Conservation (phyloP, 2,113 vertebrate species). For the Aegypius monachus region DNA sequence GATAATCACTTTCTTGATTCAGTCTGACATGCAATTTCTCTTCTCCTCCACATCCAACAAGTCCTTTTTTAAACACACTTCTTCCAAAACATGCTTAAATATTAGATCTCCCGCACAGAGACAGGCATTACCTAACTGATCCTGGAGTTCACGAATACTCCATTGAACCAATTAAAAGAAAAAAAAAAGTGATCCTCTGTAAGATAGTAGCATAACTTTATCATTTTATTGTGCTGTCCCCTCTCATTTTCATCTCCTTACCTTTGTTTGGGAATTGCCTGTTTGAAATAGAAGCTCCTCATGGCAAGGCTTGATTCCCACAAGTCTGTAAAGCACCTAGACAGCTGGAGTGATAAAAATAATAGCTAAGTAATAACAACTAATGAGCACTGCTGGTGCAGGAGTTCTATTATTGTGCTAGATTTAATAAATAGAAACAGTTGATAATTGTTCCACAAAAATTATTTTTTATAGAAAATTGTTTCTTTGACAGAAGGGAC, state of each 20-base stretch:
- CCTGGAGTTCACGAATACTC: not conserved
- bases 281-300: not conserved
- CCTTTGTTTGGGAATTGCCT: not conserved
- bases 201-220: not conserved
- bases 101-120: not conserved
- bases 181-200: rapidly evolving
- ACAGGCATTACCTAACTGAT: not conserved
- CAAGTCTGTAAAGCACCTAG: not conserved
- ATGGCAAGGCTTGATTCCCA: not conserved
- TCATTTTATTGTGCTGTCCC: not conserved
- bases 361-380: not conserved
- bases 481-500: not conserved
- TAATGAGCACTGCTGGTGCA: not conserved
- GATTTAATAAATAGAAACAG: not conserved
- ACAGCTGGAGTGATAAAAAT: not conserved
- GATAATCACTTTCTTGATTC: slow-evolving; percentile 56
- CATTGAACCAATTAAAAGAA: not conserved
- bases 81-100: not conserved
- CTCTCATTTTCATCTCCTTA: not conserved
- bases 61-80: not conserved
- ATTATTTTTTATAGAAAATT: not conserved
- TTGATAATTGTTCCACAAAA: not conserved
- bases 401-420: not conserved
- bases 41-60: slow-evolving; percentile 9
- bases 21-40: slow-evolving; percentile 45